These are phyloP conservation scores for Clavelina lepadiformis DNA, from an alignment of 23 tunicate species.

Conservation along the genomic window DNA sequence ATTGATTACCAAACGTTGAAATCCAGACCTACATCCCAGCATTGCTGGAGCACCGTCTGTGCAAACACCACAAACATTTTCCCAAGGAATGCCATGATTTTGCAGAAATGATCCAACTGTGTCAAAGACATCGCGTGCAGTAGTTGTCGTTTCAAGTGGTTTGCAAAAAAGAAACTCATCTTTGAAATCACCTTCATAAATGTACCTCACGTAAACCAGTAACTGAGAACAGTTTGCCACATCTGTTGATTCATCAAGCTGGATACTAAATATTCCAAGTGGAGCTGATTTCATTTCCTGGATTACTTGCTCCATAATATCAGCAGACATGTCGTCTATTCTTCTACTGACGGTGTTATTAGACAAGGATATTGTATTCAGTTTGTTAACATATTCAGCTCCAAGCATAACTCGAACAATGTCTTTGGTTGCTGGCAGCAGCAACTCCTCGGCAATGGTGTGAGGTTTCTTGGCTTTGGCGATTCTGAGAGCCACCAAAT, in stretches of 20 bases:
- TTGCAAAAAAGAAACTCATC: slow-evolving; percentile 14
- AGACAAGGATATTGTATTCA: slow-evolving; percentile 28
- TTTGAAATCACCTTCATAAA: slow-evolving; percentile 16
- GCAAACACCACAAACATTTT: slow-evolving; percentile 27
- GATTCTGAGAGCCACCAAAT: slow-evolving; percentile 27
- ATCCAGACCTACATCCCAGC: slow-evolving; percentile 33
- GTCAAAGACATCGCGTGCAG: slow-evolving; percentile 23
- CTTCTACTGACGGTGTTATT: slow-evolving; percentile 34
- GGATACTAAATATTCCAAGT: slow-evolving; percentile 19
- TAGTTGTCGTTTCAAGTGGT: slow-evolving; percentile 17
- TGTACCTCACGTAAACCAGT: slow-evolving; percentile 16
- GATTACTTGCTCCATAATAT: slow-evolving; percentile 24
- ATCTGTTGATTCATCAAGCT: slow-evolving; percentile 14
- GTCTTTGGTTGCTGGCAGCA: slow-evolving; percentile 33
- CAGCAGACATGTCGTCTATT: slow-evolving; percentile 32
- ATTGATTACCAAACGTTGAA: slow-evolving; percentile 28
- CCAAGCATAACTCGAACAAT: slow-evolving; percentile 28
- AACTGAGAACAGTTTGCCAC: slow-evolving; percentile 22
- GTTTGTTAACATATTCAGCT: slow-evolving; percentile 44
- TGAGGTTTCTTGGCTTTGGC: slow-evolving; percentile 39
- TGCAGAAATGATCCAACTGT: slow-evolving; percentile 21
- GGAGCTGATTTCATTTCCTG: slow-evolving; percentile 23
- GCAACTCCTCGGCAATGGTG: slow-evolving; percentile 46
- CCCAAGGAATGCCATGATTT: slow-evolving; percentile 23
- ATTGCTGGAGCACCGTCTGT: slow-evolving; percentile 34